A percentile compares a stretch with the other conserved stretches of the same genome.
Evolutionary conservation across 1,140 invertebrate genomes (phyloP).

Genomic region (Drosophila simulans): DNA sequence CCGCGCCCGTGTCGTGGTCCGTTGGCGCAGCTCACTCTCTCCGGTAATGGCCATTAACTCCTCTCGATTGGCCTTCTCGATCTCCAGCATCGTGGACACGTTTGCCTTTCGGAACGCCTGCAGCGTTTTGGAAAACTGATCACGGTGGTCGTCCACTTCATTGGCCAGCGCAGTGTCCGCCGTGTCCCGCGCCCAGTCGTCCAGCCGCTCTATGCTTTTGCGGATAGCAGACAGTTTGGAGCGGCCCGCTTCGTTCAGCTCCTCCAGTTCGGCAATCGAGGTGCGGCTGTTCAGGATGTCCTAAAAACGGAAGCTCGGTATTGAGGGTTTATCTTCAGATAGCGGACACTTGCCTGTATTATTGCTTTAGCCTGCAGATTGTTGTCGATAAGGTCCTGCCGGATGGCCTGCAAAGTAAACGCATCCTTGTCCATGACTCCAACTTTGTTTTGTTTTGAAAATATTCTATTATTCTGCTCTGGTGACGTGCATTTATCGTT

Average conservation of each 20-base stretch:
- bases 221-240: conserved; percentile 88
- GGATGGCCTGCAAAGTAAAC: conserved; percentile 73
- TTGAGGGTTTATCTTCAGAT: not conserved
- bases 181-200: conserved; percentile 88
- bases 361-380: conserved; percentile 91
- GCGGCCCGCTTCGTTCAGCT: conserved; percentile 90
- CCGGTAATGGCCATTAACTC: conserved; percentile 87
- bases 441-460: not conserved
- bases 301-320: conserved; percentile 79
- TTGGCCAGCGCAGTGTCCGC: conserved; percentile 87
- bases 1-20: conserved; percentile 61
- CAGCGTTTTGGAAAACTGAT: conserved; percentile 89
- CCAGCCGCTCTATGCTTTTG: conserved; percentile 89
- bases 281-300: conserved; percentile 89
- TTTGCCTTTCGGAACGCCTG: conserved; percentile 92
- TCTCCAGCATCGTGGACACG: conserved; percentile 89
- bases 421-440: conserved; percentile 69
- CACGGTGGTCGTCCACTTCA: conserved; percentile 88
- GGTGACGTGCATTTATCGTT: conserved; percentile 29
- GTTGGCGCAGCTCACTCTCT: conserved; percentile 86
- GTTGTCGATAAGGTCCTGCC: conserved; percentile 89
- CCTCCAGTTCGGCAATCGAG: conserved; percentile 88
- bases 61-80: conserved; percentile 90
- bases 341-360: conserved; percentile 88
- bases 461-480: conserved; percentile 22